Evolutionary conservation across 1,140 invertebrate genomes (phyloP).

Genomic region (Bombus terrestris): DNA sequence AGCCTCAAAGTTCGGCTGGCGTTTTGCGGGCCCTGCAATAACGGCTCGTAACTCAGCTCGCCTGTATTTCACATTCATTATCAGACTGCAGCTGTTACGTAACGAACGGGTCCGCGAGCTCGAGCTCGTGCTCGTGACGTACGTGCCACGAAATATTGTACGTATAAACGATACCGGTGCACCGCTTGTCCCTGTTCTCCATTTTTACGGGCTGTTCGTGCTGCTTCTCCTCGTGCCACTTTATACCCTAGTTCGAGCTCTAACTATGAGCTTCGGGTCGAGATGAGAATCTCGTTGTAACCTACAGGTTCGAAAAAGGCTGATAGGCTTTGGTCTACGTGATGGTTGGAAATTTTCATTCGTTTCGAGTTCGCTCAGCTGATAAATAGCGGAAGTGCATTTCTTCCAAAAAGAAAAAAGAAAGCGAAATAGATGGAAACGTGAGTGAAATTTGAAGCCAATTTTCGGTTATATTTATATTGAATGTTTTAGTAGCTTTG

Average conservation of each 20-base stretch:
- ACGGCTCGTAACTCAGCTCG: constrained; percentile 50
- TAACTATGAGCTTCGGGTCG: background rate
- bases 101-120: constrained; percentile 56
- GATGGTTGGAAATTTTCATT: background rate
- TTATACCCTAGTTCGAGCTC: background rate
- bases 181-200: background rate
- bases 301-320: too few species aligned
- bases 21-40: constrained; percentile 39
- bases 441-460: too few species aligned
- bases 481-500: too few species aligned
- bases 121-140: constrained; percentile 22
- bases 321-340: background rate
- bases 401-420: too few species aligned
- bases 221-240: background rate
- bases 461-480: too few species aligned
- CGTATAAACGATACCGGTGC: constrained; percentile 17
- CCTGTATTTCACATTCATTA: constrained; percentile 69
- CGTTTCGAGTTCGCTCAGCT: background rate
- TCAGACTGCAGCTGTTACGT: constrained; percentile 65
- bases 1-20: background rate
- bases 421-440: too few species aligned
- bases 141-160: constrained; percentile 30
- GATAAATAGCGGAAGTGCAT: too few species aligned
- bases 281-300: background rate
- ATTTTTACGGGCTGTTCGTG: constrained; percentile 23